These are phyloP conservation scores for Nothura maculosa DNA, from an alignment of 2,797 vertebrate genomes.

Conservation along the genomic window DNA sequence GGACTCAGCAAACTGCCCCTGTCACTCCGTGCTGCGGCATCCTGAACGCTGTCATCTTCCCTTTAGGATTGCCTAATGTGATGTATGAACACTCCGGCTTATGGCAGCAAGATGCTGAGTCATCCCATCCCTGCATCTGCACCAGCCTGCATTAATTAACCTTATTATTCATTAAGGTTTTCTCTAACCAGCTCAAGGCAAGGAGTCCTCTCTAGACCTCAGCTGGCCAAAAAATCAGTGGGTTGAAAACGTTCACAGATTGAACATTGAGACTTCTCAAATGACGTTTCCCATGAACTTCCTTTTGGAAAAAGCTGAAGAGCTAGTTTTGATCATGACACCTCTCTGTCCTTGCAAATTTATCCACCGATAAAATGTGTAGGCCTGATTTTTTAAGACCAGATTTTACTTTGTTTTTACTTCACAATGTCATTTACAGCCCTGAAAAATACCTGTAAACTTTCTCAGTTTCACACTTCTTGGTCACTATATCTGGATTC, in stretches of 20 bases:
- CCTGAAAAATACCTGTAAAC: background rate
- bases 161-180: background rate
- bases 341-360: conserved; percentile 42
- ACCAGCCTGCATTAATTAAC: background rate
- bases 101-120: background rate
- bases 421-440: background rate
- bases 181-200: background rate
- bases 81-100: background rate
- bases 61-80: background rate
- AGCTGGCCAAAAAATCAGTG: background rate
- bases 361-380: background rate
- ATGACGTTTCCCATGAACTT: conserved; percentile 11
- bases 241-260: conserved; percentile 17
- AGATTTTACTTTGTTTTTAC: conserved; percentile 19
- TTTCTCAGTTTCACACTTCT: rapidly evolving
- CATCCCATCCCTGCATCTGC: background rate
- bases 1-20: rapidly evolving
- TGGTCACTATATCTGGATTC: background rate
- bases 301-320: conserved; percentile 1
- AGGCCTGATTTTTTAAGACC: background rate
- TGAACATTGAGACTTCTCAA: background rate
- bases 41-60: background rate
- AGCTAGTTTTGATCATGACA: conserved; percentile 9
- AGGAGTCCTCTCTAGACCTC: background rate
- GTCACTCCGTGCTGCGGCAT: background rate